These are phyloP conservation scores for Lumbricus terrestris DNA, from an alignment of 2,888 invertebrate species.

Conservation along the genomic window DNA sequence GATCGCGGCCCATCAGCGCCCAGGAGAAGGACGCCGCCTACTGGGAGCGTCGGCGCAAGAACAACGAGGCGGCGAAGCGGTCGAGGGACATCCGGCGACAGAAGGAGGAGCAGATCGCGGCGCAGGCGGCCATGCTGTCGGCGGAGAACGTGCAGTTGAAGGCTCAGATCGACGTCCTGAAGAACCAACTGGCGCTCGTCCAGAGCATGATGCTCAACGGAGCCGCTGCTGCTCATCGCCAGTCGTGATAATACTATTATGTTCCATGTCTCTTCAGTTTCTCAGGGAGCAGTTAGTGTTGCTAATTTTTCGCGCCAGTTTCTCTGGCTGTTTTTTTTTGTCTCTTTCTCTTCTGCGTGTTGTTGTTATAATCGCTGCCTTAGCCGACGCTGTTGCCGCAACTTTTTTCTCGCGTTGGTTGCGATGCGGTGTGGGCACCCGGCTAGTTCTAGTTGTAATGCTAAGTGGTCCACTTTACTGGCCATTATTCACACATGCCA, in stretches of 20 bases:
- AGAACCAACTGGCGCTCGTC: constrained; percentile 67
- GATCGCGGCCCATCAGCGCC: constrained; percentile 41
- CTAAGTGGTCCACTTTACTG: not conserved
- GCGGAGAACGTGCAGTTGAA: constrained; percentile 79
- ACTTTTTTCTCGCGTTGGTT: not conserved
- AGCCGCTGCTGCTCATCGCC: constrained; percentile 13
- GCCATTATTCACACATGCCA: not conserved
- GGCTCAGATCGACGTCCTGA: constrained; percentile 69
- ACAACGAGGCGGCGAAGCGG: constrained; percentile 91
- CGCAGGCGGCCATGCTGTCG: constrained; percentile 81
- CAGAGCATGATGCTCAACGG: constrained; percentile 61
- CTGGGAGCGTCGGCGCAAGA: constrained; percentile 81
- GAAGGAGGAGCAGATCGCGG: constrained; percentile 88
- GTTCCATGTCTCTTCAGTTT: not conserved
- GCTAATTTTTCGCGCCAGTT: not conserved
- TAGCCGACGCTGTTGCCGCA: not conserved
- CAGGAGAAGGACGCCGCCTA: constrained; percentile 76
- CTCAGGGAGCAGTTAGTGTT: constrained; percentile 16
- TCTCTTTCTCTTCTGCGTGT: not conserved
- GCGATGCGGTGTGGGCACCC: not conserved
- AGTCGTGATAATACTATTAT: not conserved
- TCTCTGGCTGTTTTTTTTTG: no score
- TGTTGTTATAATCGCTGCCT: not conserved
- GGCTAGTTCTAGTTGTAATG: not conserved
- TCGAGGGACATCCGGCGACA: constrained; percentile 84